Base-by-base conservation (phyloP, 2,113 vertebrate genomes). In the Orientallactaga bullata region DNA sequence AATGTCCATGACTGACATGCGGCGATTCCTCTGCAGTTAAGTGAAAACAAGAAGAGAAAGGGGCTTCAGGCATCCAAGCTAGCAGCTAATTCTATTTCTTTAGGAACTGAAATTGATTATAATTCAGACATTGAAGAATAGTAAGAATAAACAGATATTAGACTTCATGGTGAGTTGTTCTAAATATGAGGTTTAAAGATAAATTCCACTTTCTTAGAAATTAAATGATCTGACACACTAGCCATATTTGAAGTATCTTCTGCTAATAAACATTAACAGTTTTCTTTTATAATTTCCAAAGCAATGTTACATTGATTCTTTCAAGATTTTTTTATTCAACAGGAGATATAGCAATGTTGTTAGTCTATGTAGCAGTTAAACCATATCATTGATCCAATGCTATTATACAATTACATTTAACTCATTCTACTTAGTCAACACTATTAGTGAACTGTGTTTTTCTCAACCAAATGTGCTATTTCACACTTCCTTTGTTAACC, bases 231-330 rank as follows among this genome's bases (percentile, higher is more conserved):
- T 91, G 28, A 94, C 30, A 90, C 7, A 79, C 18, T 61, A 77
- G 66, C 23, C 86, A 71, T 85, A 71, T 89, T 89, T 94, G 63
- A 89, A 94, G 60, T 92, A 63, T 55, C 16, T 78, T 88, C 37
- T 51, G 30, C 42, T 91, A 90, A 93, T 94, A 77, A 92, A 84
- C 6, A 86, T 58, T 78, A 76, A 76, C 11, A 74, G 32, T 24
- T 65, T 84, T 93, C 5, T 91, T 92, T 94, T 72, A 65, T 30
- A 95, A 73, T 73, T 93, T 96, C 13, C 78, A 72, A 72, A 86
- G 68, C 28, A 74, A 35, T 69, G 94, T 91, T 88, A 76, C 26
- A 55, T 69, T 55, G 69, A 79, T 78, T 71, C 42, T 69, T 92
- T 92, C 42, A 82, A 26, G 83, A 73, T 20, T 68, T 88, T 94